These are phyloP conservation scores for Cheilosia impressa DNA, from an alignment of 2,888 invertebrate genomes.

Conservation along the genomic window DNA sequence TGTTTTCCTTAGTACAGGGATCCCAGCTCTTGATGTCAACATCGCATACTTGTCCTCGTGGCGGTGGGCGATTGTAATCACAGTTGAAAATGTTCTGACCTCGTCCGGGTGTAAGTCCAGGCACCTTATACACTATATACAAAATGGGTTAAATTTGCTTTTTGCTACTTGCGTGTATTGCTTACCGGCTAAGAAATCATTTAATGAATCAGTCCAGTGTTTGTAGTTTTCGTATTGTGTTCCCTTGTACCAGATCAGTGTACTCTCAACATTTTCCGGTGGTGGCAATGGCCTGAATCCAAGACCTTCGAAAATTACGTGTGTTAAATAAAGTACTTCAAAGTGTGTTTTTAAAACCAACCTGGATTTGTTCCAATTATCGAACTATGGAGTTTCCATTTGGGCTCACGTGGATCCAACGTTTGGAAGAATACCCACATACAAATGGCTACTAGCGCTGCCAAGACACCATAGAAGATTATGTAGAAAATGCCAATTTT, in stretches of 20 bases:
- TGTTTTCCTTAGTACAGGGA: slow-evolving; percentile 92
- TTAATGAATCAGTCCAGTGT: slow-evolving; percentile 91
- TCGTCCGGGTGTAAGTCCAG: slow-evolving; percentile 88
- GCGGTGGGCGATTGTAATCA: slow-evolving; percentile 89
- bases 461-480: slow-evolving; percentile 95
- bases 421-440: slow-evolving; percentile 97
- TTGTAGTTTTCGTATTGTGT: slow-evolving; percentile 90
- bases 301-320: slow-evolving; percentile 85
- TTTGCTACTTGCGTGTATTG: neutral
- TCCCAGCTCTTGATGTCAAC: slow-evolving; percentile 92
- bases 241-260: slow-evolving; percentile 97
- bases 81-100: slow-evolving; percentile 91
- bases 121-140: slow-evolving; percentile 89
- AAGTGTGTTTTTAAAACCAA: slow-evolving; percentile 64
- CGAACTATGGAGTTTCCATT: slow-evolving; percentile 93
- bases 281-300: slow-evolving; percentile 97
- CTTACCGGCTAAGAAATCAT: slow-evolving; percentile 91
- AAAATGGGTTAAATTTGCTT: neutral
- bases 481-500: slow-evolving; percentile 98
- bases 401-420: slow-evolving; percentile 93
- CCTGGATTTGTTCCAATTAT: slow-evolving; percentile 97
- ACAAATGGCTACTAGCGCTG: slow-evolving; percentile 96
- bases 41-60: slow-evolving; percentile 92
- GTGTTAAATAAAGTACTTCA: slow-evolving; percentile 7
- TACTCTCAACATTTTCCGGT: slow-evolving; percentile 93